phyloP scores from a whole-genome alignment of 2,797 vertebrate genomes.

The Crocidura indochinensis region DNA sequence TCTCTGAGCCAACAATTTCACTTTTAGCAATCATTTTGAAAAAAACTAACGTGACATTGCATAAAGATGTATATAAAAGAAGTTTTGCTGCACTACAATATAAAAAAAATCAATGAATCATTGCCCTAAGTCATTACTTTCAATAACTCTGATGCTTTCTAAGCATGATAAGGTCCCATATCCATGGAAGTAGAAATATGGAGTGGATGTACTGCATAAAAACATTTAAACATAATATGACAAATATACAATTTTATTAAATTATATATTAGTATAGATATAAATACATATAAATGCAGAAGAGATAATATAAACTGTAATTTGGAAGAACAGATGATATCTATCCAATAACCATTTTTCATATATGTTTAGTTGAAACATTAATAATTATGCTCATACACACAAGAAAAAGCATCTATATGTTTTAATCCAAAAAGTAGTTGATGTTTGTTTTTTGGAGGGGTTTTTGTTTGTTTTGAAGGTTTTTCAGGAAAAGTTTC shows the following conservation, averaged over 20 bases:
- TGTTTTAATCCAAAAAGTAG: background rate
- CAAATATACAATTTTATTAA: background rate
- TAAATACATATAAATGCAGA: rapidly evolving
- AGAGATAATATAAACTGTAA: background rate
- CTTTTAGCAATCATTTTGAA: background rate
- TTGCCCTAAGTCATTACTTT: background rate
- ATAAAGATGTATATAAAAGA: background rate
- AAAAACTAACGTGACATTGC: background rate
- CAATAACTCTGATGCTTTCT: background rate
- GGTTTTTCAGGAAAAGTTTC: background rate
- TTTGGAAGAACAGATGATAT: background rate
- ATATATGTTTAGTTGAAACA: background rate
- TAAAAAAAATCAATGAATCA: background rate
- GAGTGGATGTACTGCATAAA: background rate
- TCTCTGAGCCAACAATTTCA: background rate
- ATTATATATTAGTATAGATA: background rate
- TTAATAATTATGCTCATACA: background rate
- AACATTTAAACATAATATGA: background rate
- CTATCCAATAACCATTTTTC: background rate
- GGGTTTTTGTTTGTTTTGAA: background rate
- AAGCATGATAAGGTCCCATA: background rate
- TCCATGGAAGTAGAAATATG: background rate
- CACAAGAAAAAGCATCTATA: background rate
- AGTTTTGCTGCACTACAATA: background rate
- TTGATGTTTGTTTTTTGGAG: too few relatives aligned